Evolutionary conservation across 2,797 vertebrate species (phyloP).

Genomic region (Alosa sapidissima): DNA sequence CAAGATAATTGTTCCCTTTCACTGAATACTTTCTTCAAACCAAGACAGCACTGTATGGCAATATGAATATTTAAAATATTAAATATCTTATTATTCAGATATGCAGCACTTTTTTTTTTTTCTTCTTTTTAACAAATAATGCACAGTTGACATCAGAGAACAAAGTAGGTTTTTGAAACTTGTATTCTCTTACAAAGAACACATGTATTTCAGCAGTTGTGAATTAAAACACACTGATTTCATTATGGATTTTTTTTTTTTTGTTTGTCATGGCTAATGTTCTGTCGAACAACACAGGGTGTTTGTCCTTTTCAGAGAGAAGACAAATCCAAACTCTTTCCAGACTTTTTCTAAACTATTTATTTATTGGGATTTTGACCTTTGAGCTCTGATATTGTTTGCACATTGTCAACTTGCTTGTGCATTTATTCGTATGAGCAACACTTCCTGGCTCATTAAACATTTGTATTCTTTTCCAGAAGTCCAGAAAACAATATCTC

Average conservation of each 20-base stretch:
- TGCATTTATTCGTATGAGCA: too few relatives aligned
- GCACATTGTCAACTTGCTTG: too few relatives aligned
- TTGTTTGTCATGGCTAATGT: neutral
- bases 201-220: neutral
- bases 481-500: too few relatives aligned
- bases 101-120: too few relatives aligned
- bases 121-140: too few relatives aligned
- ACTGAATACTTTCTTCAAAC: neutral
- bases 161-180: neutral
- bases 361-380: too few relatives aligned
- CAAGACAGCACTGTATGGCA: neutral
- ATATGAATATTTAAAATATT: neutral
- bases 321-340: too few relatives aligned
- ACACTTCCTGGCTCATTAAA: too few relatives aligned
- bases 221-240: neutral
- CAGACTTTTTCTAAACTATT: too few relatives aligned
- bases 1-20: neutral
- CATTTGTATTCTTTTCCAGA: too few relatives aligned
- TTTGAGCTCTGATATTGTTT: too few relatives aligned
- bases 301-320: neutral
- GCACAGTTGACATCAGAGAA: neutral
- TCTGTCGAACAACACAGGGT: neutral
- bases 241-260: neutral
- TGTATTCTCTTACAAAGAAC: neutral
- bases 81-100: too few relatives aligned